These are phyloP conservation scores for Prinia subflava DNA, from an alignment of 2,113 vertebrate genomes.

Conservation along the genomic window DNA sequence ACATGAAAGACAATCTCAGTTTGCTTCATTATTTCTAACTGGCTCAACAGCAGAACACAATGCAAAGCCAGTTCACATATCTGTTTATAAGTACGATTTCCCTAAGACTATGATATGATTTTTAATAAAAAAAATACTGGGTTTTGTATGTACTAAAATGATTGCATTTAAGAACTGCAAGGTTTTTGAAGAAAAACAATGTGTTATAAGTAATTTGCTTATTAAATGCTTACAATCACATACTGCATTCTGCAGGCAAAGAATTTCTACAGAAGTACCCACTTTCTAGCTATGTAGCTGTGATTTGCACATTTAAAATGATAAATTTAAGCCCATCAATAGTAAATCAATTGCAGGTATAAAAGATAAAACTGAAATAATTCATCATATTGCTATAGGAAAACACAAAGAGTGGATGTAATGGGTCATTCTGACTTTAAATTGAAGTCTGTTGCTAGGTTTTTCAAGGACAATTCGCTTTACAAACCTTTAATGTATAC, in stretches of 20 bases:
- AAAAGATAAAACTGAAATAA: constrained; percentile 73
- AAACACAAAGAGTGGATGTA: constrained; percentile 45
- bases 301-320: constrained; percentile 65
- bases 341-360: constrained; percentile 73
- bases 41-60: not conserved
- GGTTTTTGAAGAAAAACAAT: constrained; percentile 63
- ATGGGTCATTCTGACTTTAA: constrained; percentile 46
- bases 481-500: constrained; percentile 67
- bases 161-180: constrained; percentile 57
- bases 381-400: constrained; percentile 52
- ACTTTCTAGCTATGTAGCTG: constrained; percentile 46
- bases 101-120: not conserved
- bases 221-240: constrained; percentile 44
- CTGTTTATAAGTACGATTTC: constrained; percentile 19
- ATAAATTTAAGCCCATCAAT: constrained; percentile 69
- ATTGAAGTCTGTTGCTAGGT: constrained; percentile 60
- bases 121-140: constrained; percentile 38
- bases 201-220: constrained; percentile 55
- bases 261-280: constrained; percentile 52
- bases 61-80: not conserved
- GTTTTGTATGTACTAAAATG: constrained; percentile 30
- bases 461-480: constrained; percentile 62
- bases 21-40: constrained; percentile 35
- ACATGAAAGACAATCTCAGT: not conserved
- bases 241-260: constrained; percentile 43